These are phyloP conservation scores for Drosophila leonis DNA, from an alignment of 2,888 invertebrate species.

Conservation along the genomic window DNA sequence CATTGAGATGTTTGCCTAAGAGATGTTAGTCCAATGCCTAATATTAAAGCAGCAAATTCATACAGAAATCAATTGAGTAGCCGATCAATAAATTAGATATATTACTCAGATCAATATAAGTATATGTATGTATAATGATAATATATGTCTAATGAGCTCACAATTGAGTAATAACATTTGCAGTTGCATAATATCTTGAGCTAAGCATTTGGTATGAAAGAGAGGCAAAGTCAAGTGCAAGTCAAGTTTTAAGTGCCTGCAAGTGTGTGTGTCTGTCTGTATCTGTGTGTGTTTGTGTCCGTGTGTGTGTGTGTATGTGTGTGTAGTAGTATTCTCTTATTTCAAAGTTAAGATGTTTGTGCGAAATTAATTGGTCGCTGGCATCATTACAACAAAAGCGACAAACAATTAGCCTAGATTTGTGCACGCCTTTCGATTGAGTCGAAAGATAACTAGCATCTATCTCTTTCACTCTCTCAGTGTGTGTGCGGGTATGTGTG, in stretches of 20 bases:
- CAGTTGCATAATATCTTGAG: not conserved
- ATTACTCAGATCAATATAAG: too few relatives aligned
- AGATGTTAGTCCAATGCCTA: too few relatives aligned
- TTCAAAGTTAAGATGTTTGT: conserved; percentile 77
- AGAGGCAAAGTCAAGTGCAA: conserved; percentile 23
- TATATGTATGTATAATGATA: too few relatives aligned
- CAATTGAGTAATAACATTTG: not conserved
- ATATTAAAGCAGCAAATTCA: too few relatives aligned
- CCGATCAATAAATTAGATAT: too few relatives aligned
- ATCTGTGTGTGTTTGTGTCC: conserved; percentile 3
- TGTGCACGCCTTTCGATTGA: conserved; percentile 36
- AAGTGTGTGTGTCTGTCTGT: conserved; percentile 5
- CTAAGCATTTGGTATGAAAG: not conserved
- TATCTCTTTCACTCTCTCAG: conserved; percentile 1
- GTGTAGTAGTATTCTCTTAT: conserved; percentile 42
- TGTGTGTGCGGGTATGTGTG: not conserved
- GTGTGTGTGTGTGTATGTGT: too few relatives aligned
- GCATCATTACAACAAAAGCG: conserved; percentile 82
- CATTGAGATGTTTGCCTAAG: too few relatives aligned
- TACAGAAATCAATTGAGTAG: too few relatives aligned
- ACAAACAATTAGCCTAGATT: conserved; percentile 83
- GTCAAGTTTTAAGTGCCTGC: conserved; percentile 6
- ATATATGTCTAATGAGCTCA: not conserved
- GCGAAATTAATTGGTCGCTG: conserved; percentile 83
- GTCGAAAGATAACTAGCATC: conserved; percentile 18